These are phyloP conservation scores for Lasiurus borealis DNA, from an alignment of 2,113 vertebrate species.

Conservation along the genomic window DNA sequence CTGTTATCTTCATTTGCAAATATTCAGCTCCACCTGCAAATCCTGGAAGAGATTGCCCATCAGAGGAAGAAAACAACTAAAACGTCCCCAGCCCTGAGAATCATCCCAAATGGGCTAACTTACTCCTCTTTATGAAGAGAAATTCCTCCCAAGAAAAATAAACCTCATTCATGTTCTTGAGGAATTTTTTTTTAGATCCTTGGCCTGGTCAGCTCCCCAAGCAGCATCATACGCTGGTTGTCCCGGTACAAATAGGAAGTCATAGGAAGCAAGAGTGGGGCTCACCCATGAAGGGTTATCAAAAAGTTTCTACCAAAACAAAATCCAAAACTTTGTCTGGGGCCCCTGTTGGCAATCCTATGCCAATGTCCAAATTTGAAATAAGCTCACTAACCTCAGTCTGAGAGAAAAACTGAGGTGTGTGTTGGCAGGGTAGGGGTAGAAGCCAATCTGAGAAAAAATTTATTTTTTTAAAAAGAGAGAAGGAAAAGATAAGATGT, in stretches of 20 bases:
- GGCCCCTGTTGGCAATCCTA: background rate
- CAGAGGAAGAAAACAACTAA: background rate
- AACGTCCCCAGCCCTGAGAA: background rate
- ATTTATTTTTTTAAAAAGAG: background rate
- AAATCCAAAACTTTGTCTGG: background rate
- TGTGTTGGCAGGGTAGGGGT: background rate
- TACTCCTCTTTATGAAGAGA: background rate
- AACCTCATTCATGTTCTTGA: background rate
- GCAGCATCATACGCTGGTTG: background rate
- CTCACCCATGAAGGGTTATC: background rate
- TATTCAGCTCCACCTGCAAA: background rate
- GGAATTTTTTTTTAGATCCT: constrained; percentile 14
- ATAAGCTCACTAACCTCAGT: background rate
- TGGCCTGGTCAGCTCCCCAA: background rate
- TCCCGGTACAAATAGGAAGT: background rate
- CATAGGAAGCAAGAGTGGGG: background rate
- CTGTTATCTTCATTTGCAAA: constrained; percentile 18
- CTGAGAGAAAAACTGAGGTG: background rate
- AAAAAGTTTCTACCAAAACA: constrained; percentile 38
- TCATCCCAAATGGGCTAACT: background rate
- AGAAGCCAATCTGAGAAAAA: background rate
- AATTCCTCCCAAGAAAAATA: background rate
- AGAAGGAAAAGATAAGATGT: background rate
- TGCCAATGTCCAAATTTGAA: background rate
- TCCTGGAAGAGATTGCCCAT: background rate